Evolutionary conservation across 2,888 invertebrate genomes (phyloP).

Genomic region (Heteropelma amictum): DNA sequence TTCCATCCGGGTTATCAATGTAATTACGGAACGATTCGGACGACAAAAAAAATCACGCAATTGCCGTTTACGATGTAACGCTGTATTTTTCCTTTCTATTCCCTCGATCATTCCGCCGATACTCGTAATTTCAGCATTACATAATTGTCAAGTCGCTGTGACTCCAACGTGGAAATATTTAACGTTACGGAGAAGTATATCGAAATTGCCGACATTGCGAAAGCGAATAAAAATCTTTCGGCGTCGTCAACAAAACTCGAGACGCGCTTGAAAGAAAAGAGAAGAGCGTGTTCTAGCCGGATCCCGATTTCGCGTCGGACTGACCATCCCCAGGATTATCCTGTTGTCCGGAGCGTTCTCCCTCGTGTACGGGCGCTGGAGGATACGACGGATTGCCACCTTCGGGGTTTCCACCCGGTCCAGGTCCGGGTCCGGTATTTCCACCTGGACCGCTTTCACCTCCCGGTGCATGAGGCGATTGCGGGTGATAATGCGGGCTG

Average conservation of each 20-base stretch:
- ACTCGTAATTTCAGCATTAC: constrained; percentile 16
- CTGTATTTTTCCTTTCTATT: constrained; percentile 24
- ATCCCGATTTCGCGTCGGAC: constrained; percentile 71
- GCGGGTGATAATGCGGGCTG: constrained; percentile 74
- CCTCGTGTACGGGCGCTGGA: constrained; percentile 68
- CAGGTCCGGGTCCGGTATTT: constrained; percentile 63
- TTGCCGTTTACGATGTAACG: constrained; percentile 34
- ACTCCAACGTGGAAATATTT: not conserved
- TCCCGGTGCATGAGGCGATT: constrained; percentile 73
- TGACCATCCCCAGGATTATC: constrained; percentile 72
- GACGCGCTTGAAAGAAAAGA: not conserved
- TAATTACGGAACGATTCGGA: constrained; percentile 17
- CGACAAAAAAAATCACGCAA: not conserved
- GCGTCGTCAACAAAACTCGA: not conserved
- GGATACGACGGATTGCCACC: constrained; percentile 67
- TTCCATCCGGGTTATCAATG: constrained; percentile 27
- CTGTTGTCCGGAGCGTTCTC: constrained; percentile 68
- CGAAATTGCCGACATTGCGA: not conserved
- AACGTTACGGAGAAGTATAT: not conserved
- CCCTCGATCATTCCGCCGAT: constrained; percentile 4
- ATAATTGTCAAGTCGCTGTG: not conserved
- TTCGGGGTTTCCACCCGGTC: constrained; percentile 62
- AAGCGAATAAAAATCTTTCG: not conserved
- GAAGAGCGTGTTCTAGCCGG: constrained; percentile 61
- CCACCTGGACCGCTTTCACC: constrained; percentile 67